A percentile compares a stretch with the other conserved stretches of the same genome.
Conservation (phyloP, 2,113 vertebrate genomes). For the Anhinga rufa region DNA sequence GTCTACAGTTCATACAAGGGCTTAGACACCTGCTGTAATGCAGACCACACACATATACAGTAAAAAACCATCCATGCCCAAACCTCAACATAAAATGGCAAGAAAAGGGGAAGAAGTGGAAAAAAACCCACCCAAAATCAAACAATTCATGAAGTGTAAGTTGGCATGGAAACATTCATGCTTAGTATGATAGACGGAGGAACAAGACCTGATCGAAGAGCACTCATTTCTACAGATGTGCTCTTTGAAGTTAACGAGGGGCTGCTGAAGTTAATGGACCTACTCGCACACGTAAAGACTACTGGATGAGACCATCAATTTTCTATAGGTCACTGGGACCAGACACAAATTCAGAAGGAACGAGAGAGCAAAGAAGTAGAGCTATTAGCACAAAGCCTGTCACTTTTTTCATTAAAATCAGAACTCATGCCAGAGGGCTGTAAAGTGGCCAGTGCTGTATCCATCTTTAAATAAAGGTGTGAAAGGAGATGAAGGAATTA, state of each 20-base stretch:
- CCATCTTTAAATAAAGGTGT: constrained; percentile 35
- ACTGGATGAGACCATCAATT: constrained; percentile 39
- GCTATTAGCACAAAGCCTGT: constrained; percentile 55
- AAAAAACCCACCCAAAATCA: background rate
- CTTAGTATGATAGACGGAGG: background rate
- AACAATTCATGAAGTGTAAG: background rate
- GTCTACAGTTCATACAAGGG: background rate
- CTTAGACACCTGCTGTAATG: background rate
- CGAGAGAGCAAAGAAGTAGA: constrained; percentile 6
- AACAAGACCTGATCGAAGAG: background rate
- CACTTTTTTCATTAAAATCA: constrained; percentile 52
- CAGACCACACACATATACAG: background rate
- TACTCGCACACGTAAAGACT: background rate
- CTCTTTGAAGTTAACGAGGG: constrained; percentile 3
- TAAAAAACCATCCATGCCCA: background rate
- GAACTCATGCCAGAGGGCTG: constrained; percentile 13
- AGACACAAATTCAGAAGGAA: constrained; percentile 41
- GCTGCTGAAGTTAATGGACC: constrained; percentile 29
- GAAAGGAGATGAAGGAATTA: constrained; percentile 24
- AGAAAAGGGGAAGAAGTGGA: background rate
- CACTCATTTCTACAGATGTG: background rate
- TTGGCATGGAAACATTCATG: background rate
- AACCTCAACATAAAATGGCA: background rate
- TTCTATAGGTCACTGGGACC: constrained; percentile 22
- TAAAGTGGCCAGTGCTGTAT: constrained; percentile 12